Evolutionary conservation across 1,140 invertebrate genomes (phyloP).

Genomic region (Chionoecetes opilio): DNA sequence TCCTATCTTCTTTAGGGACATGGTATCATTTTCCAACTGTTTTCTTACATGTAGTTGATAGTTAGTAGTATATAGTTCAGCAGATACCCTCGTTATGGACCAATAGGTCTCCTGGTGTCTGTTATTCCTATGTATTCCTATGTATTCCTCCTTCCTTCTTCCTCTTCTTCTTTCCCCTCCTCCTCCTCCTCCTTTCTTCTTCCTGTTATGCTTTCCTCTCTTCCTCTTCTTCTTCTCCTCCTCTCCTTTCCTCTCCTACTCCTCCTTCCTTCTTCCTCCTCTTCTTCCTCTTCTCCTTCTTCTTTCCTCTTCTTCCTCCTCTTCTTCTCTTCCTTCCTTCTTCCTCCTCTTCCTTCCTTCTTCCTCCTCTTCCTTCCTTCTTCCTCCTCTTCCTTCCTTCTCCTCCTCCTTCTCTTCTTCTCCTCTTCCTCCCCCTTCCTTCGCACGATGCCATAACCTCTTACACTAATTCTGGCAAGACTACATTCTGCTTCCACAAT

Average conservation of each 20-base stretch:
- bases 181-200: not conserved
- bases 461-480: slow-evolving; percentile 5
- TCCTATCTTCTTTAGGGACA: too few species aligned
- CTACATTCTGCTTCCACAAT: not conserved
- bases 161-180: not conserved
- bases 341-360: too few species aligned
- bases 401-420: not conserved
- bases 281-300: not conserved
- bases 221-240: not conserved
- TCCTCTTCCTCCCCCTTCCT: not conserved
- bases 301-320: not conserved
- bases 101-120: too few species aligned
- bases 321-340: not conserved
- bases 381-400: not conserved
- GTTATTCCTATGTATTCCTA: not conserved
- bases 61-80: too few species aligned
- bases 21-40: too few species aligned
- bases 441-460: not conserved
- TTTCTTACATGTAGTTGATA: too few species aligned
- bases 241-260: not conserved
- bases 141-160: not conserved
- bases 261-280: not conserved
- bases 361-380: not conserved
- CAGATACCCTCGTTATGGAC: too few species aligned
- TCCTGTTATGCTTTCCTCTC: not conserved